phyloP scores from a whole-genome alignment of 2,888 invertebrate species.

The Lottia scabra region DNA sequence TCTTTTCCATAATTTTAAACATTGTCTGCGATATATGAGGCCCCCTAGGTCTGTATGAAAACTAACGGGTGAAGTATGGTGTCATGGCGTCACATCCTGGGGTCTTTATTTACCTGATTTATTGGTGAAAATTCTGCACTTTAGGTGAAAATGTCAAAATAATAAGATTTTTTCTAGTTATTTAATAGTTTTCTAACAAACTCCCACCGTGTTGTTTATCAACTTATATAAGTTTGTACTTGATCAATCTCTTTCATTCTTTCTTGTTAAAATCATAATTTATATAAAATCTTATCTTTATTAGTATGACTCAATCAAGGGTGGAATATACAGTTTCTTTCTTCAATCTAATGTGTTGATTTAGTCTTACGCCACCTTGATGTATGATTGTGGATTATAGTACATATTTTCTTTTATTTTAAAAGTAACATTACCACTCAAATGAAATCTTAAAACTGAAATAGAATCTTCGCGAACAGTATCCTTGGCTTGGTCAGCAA shows the following conservation, averaged over 20 bases:
- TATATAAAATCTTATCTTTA: too few relatives aligned
- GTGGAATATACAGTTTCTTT: too few relatives aligned
- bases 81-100: neutral
- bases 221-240: neutral
- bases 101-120: neutral
- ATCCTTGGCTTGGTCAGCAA: too few relatives aligned
- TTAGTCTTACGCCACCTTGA: too few relatives aligned
- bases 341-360: too few relatives aligned
- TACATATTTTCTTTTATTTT: too few relatives aligned
- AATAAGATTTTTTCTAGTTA: neutral
- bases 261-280: too few relatives aligned
- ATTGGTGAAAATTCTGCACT: neutral
- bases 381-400: too few relatives aligned
- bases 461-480: too few relatives aligned
- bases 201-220: neutral
- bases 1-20: neutral
- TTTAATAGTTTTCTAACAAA: neutral
- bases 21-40: neutral
- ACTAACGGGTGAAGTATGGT: neutral
- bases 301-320: too few relatives aligned
- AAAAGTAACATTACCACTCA: too few relatives aligned
- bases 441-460: too few relatives aligned
- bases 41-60: neutral
- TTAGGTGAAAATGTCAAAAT: slow-evolving; percentile 1
- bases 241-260: neutral